Evolutionary conservation across 1,140 invertebrate species (phyloP), one percentile per base, ranked within the genome.

Genomic region (Zaprionus gabonicus): DNA sequence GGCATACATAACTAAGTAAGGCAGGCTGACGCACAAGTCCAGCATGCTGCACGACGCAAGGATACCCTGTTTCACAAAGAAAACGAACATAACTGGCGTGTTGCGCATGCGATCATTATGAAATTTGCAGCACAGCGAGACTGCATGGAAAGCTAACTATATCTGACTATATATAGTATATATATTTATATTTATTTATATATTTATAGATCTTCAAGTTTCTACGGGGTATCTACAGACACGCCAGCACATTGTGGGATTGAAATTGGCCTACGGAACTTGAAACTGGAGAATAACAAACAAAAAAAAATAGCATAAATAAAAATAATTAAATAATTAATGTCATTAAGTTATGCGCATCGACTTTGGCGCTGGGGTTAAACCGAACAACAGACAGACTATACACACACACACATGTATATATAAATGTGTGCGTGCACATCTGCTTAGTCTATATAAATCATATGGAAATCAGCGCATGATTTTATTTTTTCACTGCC

Each of bases 321-420:
- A 82, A 80, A 84, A 88, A 88, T 85, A 90, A 90, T 88, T 88
- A 90, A 88, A 90, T 88, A 88, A 88, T 88, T 90, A 90, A 88
- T 90, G 76, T 67, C 76, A 80, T 88, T 88, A 90, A 88, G 64
- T 77, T 88, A 81, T 81, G 85, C 85, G 63, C 78, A 69, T 31
- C 46, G 34, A 72, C 63, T 67, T 55, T 57, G 46, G 38, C 67
- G 57, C 69, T 63, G 58, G 28, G 28, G 62, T 51, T 66, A 38
- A 59, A 75, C 64, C 46, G 46, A 65, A 68, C 65, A 78, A 53
- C 41, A 57, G 44, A 13, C 13, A 15, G 34, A 27, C 23, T 73
- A 36, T 69, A 62, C 75, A 49, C 49, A 7, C 59, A 82, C 65
- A 77, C 69, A 73, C 20, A 31, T 23, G 7, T 31, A 31, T 9